These are phyloP conservation scores for Drosophila albomicans DNA, from an alignment of 1,140 invertebrate genomes.

Conservation along the genomic window DNA sequence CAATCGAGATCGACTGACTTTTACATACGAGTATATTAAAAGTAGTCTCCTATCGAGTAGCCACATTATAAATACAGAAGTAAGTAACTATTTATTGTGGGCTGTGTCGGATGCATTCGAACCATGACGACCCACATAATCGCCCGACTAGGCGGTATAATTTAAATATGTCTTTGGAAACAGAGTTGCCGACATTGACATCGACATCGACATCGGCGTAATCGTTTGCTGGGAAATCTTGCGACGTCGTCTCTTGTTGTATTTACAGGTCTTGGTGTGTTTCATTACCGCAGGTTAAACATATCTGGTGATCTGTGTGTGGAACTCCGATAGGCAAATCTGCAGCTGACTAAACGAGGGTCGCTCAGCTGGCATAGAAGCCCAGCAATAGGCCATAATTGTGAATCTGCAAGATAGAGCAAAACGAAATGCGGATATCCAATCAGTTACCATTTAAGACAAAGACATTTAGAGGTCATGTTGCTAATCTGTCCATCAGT, in stretches of 20 bases:
- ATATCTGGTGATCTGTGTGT: conserved; percentile 92
- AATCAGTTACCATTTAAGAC: not conserved
- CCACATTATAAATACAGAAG: conserved; percentile 28
- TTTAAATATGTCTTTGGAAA: conserved; percentile 83
- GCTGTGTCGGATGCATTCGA: not conserved
- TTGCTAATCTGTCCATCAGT: too few species aligned
- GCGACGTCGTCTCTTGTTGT: conserved; percentile 74
- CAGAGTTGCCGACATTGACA: conserved; percentile 59
- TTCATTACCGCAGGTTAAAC: conserved; percentile 86
- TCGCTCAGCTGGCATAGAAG: conserved; percentile 93
- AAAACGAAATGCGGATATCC: conserved; percentile 3
- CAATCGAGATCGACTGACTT: not conserved
- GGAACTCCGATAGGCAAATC: conserved; percentile 93
- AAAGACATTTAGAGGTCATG: too few species aligned
- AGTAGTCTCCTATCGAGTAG: conserved; percentile 6
- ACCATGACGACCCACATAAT: conserved; percentile 11
- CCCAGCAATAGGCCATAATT: conserved; percentile 97
- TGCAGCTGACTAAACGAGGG: conserved; percentile 94
- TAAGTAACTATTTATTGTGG: conserved; percentile 55
- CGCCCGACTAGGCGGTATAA: conserved; percentile 48
- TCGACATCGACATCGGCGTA: conserved; percentile 46
- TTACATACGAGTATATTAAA: conserved; percentile 13
- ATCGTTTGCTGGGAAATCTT: conserved; percentile 72
- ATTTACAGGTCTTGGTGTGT: conserved; percentile 81
- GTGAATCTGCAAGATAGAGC: conserved; percentile 90